These are phyloP conservation scores for Coreoperca whiteheadi DNA, from an alignment of 2,113 vertebrate species.

Conservation along the genomic window DNA sequence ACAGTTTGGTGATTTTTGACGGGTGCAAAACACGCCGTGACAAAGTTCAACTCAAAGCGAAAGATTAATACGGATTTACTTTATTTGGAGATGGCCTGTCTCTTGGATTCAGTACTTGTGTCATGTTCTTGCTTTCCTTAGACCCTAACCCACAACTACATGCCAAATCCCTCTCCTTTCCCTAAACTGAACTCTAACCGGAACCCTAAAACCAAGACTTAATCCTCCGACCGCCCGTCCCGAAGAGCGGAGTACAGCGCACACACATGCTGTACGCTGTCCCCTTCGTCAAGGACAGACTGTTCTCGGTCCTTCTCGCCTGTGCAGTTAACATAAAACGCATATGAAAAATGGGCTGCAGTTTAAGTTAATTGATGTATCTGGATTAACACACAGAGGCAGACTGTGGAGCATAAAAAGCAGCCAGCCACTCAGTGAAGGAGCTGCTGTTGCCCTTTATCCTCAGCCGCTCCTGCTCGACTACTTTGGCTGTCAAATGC, in stretches of 20 bases:
- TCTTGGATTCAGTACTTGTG: neutral
- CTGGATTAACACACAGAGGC: constrained; percentile 22
- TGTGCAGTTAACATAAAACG: constrained; percentile 27
- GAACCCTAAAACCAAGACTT: neutral
- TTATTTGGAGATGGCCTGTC: too few relatives aligned
- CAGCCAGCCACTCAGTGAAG: neutral
- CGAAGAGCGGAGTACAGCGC: neutral
- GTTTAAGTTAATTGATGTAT: constrained; percentile 54
- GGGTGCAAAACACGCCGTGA: too few relatives aligned
- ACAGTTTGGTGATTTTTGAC: too few relatives aligned
- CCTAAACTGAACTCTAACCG: neutral
- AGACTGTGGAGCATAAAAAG: constrained; percentile 16
- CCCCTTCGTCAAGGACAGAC: constrained; percentile 48
- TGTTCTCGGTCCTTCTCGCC: constrained; percentile 39
- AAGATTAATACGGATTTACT: neutral
- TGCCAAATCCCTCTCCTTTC: neutral
- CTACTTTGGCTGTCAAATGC: constrained; percentile 17
- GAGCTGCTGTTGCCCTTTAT: constrained; percentile 9
- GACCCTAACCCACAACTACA: neutral
- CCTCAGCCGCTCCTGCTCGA: constrained; percentile 9
- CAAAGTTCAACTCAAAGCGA: too few relatives aligned
- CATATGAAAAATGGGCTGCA: constrained; percentile 40
- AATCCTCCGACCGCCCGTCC: neutral
- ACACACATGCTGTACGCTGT: neutral
- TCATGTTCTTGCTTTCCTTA: neutral